Base-by-base conservation (phyloP, 2,888 invertebrate species). In the Lydus trimaculatus region DNA sequence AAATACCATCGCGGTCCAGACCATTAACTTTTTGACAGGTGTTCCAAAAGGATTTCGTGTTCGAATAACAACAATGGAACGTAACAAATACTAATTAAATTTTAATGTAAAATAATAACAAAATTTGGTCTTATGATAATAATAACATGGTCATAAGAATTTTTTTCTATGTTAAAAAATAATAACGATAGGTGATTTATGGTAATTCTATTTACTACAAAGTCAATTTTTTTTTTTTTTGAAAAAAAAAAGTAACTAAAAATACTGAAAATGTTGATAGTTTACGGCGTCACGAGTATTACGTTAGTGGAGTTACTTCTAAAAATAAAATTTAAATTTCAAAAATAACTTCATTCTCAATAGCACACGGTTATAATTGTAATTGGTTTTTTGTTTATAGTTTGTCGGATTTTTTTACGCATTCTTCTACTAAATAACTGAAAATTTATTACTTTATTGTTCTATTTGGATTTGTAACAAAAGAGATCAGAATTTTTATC, bases 241-340 rank as follows among this genome's bases (percentile, higher is more conserved):
- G n/a, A n/a, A n/a, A n/a, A n/a, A n/a, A n/a, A 65, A 70, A 33
- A 65, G 67, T 67, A 67, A 70, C 67, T 70, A 66, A 71, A 71
- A 69, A 71, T 71, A 71, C 62, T 64, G 64, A 23, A 71, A 69
- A 64, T 70, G 66, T 70, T 67, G 66, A 65, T 71, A 66, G 69
- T 62, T 71, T 62, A 66, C 68, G 61, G 66, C 68, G 71, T 71
- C 71, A 71, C 63, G 60, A 63, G 63, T 70, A 70, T 70, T 70
- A 72, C 70, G 70, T 70, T 70, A 67, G 70, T 65, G 70, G 64
- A 63, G 65, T 66, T 58, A 62, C 56, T 59, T 67, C 72, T 72
- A 70, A 59, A 72, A 72, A 72, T 72, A 72, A 59, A 64, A 52
- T 61, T 64, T 60, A 23, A 61, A 48, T 62, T 61, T 58, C 58